A percentile compares a stretch with the other conserved stretches of the same genome.
Evolutionary conservation across 2,113 vertebrate genomes (phyloP).

Genomic region (Tragelaphus scriptus): DNA sequence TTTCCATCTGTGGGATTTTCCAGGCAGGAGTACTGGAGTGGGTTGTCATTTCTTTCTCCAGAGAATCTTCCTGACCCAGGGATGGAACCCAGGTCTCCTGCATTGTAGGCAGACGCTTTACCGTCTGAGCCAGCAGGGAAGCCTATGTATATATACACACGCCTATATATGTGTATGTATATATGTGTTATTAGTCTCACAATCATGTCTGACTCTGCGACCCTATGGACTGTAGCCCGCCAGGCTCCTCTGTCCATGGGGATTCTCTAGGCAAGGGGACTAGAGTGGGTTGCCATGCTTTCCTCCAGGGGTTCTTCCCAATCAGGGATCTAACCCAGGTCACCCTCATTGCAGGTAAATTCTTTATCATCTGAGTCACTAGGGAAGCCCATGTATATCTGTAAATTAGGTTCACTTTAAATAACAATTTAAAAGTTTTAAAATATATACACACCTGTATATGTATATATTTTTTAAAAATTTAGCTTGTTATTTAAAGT

Average conservation of each 20-base stretch:
- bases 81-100: too few relatives aligned
- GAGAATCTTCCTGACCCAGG: too few relatives aligned
- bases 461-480: background rate
- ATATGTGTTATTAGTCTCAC: background rate
- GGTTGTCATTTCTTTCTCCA: too few relatives aligned
- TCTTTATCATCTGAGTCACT: background rate
- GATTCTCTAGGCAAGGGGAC: background rate
- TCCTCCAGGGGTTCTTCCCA: background rate
- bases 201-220: accelerated
- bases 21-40: too few relatives aligned
- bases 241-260: background rate
- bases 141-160: background rate
- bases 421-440: background rate
- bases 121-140: too few relatives aligned
- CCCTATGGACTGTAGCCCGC: background rate
- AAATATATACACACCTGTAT: background rate
- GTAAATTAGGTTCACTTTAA: background rate
- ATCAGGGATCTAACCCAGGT: background rate
- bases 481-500: background rate
- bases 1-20: too few relatives aligned
- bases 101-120: too few relatives aligned
- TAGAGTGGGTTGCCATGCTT: accelerated
- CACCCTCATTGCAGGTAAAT: background rate
- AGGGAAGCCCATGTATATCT: background rate
- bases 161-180: background rate